Conservation (phyloP, 2,113 vertebrate genomes). For the Hypocryptadius cinnamomeus region DNA sequence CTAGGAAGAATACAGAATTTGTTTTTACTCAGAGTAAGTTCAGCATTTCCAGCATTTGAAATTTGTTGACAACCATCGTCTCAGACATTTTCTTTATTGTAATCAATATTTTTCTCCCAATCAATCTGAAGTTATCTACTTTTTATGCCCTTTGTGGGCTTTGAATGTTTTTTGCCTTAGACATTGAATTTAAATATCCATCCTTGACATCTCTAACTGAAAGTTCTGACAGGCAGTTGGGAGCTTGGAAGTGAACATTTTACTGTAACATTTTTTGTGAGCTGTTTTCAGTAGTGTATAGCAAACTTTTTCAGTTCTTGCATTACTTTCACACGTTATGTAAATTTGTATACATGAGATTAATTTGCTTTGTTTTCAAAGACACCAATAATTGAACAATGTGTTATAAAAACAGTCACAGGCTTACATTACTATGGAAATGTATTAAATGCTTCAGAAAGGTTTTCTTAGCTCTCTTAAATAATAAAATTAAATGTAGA, state of each 20-base stretch:
- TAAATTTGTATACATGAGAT: not conserved
- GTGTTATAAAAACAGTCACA: not conserved
- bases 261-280: not conserved
- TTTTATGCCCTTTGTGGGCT: not conserved
- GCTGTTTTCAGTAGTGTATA: not conserved
- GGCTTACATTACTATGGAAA: not conserved
- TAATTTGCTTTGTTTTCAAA: slow-evolving; percentile 21
- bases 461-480: not conserved
- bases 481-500: not conserved
- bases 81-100: not conserved
- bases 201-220: not conserved
- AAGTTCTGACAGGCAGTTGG: not conserved
- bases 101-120: not conserved
- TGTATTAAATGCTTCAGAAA: not conserved
- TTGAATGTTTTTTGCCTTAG: not conserved
- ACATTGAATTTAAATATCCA: not conserved
- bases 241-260: not conserved
- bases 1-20: not conserved
- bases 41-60: not conserved
- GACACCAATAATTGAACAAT: not conserved
- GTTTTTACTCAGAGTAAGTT: not conserved
- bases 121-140: not conserved
- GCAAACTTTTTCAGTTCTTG: not conserved
- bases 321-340: not conserved
- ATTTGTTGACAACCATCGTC: not conserved